Evolutionary conservation across 2,113 vertebrate genomes (phyloP).

Genomic region (Elachura formosa): DNA sequence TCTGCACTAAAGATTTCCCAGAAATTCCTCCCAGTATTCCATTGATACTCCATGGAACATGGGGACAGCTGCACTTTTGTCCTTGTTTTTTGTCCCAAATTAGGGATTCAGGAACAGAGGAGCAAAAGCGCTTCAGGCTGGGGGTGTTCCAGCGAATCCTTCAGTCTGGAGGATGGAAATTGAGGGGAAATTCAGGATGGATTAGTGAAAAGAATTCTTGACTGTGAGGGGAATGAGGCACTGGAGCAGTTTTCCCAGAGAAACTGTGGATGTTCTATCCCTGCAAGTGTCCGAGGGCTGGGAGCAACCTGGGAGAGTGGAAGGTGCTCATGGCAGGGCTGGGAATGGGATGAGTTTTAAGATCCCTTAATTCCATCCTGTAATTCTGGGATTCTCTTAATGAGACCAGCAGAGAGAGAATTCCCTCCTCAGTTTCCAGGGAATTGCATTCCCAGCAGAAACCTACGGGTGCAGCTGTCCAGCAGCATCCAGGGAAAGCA

Average conservation of each 20-base stretch:
- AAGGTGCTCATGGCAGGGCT: background rate
- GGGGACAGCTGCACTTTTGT: background rate
- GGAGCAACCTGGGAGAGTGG: fast-evolving
- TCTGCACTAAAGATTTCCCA: background rate
- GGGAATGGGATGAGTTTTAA: background rate
- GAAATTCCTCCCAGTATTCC: background rate
- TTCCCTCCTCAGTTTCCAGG: background rate
- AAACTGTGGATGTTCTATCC: background rate
- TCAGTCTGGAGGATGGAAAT: background rate
- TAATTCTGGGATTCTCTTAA: background rate
- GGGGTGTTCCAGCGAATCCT: background rate
- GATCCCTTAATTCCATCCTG: background rate
- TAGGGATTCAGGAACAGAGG: background rate
- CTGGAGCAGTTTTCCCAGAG: background rate
- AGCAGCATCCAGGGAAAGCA: fast-evolving
- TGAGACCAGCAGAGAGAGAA: background rate
- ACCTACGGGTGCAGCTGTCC: background rate
- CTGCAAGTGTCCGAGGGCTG: background rate
- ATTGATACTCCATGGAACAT: background rate
- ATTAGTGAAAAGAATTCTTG: background rate
- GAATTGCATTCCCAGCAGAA: background rate
- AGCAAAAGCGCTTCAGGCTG: background rate
- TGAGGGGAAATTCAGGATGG: background rate
- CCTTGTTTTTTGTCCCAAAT: background rate
- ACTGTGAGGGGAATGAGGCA: background rate